phyloP scores from a whole-genome alignment of 2,113 vertebrate species.

The Mus musculus region DNA sequence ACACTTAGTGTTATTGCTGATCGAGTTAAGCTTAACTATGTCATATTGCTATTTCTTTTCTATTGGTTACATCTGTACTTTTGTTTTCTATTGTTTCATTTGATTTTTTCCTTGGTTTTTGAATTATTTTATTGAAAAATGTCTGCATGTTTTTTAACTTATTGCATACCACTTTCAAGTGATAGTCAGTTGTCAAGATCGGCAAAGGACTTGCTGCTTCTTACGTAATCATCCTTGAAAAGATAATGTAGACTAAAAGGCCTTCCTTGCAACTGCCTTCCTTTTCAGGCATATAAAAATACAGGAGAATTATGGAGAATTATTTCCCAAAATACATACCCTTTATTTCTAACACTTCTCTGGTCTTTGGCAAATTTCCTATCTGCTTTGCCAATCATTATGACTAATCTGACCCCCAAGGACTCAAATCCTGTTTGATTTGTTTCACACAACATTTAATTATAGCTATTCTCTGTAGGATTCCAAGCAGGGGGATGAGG shows the following conservation, averaged over 20 bases:
- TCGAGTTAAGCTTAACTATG: background rate
- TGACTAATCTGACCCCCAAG: background rate
- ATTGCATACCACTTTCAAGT: background rate
- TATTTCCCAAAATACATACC: background rate
- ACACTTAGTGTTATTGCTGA: background rate
- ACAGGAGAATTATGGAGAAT: background rate
- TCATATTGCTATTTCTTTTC: background rate
- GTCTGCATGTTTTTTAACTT: background rate
- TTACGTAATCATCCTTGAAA: background rate
- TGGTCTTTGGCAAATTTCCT: background rate
- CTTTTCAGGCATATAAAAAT: background rate
- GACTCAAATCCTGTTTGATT: slow-evolving; percentile 6
- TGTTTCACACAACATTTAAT: background rate
- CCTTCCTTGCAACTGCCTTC: background rate
- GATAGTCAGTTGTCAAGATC: background rate
- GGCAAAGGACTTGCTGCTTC: background rate
- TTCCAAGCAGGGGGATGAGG: background rate
- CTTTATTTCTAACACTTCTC: background rate
- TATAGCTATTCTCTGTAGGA: background rate
- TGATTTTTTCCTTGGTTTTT: background rate
- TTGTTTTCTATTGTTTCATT: background rate
- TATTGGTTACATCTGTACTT: background rate
- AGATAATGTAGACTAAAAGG: background rate
- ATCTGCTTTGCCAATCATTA: background rate
- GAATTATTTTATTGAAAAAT: background rate